Percentiles rank a stretch among this genome's conserved stretches.
Evolutionary conservation across 2,888 invertebrate genomes (phyloP).

Genomic region (Alviniconcha strummeri): DNA sequence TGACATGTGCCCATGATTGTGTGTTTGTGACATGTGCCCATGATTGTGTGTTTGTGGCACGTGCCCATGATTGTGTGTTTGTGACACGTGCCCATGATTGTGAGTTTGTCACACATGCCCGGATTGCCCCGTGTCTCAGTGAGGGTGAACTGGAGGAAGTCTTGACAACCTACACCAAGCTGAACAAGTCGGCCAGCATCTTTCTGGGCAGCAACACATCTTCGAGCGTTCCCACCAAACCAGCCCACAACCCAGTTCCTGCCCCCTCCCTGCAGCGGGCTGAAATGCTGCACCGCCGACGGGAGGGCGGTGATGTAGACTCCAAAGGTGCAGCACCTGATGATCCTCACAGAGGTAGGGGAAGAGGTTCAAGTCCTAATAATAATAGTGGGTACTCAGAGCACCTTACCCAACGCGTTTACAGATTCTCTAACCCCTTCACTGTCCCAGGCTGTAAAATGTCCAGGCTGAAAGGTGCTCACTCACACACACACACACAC

Average conservation of each 20-base stretch:
- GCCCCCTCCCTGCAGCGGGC: conserved; percentile 15
- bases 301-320: conserved; percentile 21
- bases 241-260: conserved; percentile 7
- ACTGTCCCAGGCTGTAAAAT: too few species aligned
- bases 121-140: conserved; percentile 46
- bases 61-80: too few species aligned
- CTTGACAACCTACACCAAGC: conserved; percentile 72
- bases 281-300: conserved; percentile 31
- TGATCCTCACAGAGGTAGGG: conserved; percentile 44
- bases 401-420: too few species aligned
- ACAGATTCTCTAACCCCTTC: too few species aligned
- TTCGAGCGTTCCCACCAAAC: not conserved
- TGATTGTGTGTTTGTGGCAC: too few species aligned
- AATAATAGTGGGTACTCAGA: too few species aligned
- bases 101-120: not conserved
- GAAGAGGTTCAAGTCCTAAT: conserved; percentile 37
- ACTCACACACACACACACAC: too few species aligned
- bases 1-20: too few species aligned
- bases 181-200: conserved; percentile 73
- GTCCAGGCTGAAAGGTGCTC: too few species aligned
- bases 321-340: not conserved
- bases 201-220: conserved; percentile 66
- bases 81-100: not conserved
- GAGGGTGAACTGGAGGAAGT: conserved; percentile 73
- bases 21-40: too few species aligned